Conservation (phyloP, 2,888 invertebrate genomes). For the Sepiola atlantica region DNA sequence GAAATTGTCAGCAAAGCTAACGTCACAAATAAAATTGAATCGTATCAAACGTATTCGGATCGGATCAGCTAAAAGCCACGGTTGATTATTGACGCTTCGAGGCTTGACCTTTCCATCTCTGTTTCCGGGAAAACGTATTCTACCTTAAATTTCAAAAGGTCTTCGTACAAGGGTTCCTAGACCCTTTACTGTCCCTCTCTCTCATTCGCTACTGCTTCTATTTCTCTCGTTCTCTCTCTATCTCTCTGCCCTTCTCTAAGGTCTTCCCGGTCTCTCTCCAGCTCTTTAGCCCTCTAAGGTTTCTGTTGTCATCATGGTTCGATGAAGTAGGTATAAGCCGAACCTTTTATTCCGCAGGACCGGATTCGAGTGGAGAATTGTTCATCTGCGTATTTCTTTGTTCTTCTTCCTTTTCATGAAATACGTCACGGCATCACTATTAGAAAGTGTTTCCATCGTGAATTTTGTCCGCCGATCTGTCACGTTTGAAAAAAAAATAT, state of each 20-base stretch:
- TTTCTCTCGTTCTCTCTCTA: too few species aligned
- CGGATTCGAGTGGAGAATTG: neutral
- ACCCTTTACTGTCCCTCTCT: neutral
- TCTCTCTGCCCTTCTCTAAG: too few species aligned
- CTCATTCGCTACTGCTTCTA: too few species aligned
- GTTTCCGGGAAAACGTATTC: neutral
- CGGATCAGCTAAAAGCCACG: neutral
- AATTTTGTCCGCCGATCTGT: too few species aligned
- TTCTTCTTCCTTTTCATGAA: too few species aligned
- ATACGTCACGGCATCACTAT: too few species aligned
- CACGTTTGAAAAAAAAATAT: too few species aligned
- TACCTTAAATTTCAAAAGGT: constrained; percentile 32
- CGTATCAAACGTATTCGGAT: neutral
- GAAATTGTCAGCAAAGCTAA: neutral
- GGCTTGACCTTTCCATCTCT: neutral
- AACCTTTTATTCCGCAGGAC: neutral
- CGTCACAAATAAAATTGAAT: constrained; percentile 11
- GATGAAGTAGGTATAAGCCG: neutral
- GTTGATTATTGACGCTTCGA: neutral
- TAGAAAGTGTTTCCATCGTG: too few species aligned
- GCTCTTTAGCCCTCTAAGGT: neutral
- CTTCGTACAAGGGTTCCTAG: too few species aligned
- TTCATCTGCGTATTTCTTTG: neutral
- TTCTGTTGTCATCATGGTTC: neutral
- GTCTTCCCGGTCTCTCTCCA: too few species aligned